phyloP scores from a whole-genome alignment of 35 echinoderm and acorn worm species.

The Ptychodera flava region DNA sequence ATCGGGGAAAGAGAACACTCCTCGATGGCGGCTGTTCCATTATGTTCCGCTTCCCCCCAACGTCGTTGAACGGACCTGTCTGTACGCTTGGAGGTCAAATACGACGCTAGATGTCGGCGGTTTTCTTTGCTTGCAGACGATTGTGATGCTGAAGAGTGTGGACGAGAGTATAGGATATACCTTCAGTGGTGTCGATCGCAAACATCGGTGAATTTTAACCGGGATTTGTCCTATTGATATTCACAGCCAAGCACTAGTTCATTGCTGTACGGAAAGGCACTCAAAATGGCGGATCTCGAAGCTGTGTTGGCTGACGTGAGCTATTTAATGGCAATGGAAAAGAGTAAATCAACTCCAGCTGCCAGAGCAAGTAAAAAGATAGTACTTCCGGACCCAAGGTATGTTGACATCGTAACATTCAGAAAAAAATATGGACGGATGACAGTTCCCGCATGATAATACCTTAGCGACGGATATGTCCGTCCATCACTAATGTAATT shows the following conservation, averaged over 20 bases:
- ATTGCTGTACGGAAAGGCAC: too few species aligned
- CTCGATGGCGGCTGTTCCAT: background rate
- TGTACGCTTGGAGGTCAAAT: background rate
- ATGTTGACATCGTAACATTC: background rate
- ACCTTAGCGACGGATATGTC: background rate
- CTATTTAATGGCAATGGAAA: constrained; percentile 99
- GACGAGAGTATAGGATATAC: background rate
- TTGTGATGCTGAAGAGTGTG: background rate
- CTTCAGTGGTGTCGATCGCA: background rate
- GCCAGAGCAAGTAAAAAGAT: constrained; percentile 98
- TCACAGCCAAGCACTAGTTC: background rate
- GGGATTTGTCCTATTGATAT: background rate
- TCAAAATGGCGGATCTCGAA: constrained; percentile 99
- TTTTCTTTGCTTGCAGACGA: background rate
- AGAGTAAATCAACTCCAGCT: constrained; percentile 99
- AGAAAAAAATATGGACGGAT: background rate
- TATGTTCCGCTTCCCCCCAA: background rate
- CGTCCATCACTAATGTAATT: background rate
- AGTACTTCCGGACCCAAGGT: constrained; percentile 97
- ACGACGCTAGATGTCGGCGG: background rate
- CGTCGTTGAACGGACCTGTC: background rate
- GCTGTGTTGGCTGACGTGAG: constrained; percentile 98
- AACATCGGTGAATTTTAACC: background rate
- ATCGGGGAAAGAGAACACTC: background rate
- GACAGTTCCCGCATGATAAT: background rate